Conservation (phyloP, 1,140 invertebrate species). For the Caerostris darwini region DNA sequence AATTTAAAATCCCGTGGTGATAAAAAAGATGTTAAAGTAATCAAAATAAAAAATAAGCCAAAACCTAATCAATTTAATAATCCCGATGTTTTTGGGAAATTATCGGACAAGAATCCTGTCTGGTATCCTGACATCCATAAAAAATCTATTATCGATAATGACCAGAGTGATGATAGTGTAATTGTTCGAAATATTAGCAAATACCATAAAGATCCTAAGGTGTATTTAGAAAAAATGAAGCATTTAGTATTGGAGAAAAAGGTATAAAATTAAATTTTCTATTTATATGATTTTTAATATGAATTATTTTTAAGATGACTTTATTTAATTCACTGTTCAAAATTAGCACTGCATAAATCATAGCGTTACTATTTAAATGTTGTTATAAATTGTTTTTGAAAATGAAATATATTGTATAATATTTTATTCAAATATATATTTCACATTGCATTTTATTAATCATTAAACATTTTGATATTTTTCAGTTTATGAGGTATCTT, state of each 20-base stretch:
- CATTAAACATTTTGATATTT: no score
- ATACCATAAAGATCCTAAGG: slow-evolving; percentile 36
- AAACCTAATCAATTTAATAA: neutral
- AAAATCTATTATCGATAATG: slow-evolving; percentile 36
- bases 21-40: neutral
- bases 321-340: no score
- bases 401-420: no score
- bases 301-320: no score
- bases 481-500: no score
- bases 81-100: slow-evolving; percentile 60
- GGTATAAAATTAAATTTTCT: neutral
- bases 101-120: slow-evolving; percentile 56
- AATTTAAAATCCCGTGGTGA: neutral
- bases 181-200: slow-evolving; percentile 61
- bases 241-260: slow-evolving; percentile 60
- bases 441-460: no score
- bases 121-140: slow-evolving; percentile 70
- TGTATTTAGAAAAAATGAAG: slow-evolving; percentile 60
- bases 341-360: no score
- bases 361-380: no score
- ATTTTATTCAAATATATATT: no score
- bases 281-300: no score
- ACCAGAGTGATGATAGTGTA: slow-evolving; percentile 61
- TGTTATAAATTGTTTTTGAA: no score
- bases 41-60: neutral